Conservation (phyloP, 2,888 invertebrate species). For the Eucera pruinosa region DNA sequence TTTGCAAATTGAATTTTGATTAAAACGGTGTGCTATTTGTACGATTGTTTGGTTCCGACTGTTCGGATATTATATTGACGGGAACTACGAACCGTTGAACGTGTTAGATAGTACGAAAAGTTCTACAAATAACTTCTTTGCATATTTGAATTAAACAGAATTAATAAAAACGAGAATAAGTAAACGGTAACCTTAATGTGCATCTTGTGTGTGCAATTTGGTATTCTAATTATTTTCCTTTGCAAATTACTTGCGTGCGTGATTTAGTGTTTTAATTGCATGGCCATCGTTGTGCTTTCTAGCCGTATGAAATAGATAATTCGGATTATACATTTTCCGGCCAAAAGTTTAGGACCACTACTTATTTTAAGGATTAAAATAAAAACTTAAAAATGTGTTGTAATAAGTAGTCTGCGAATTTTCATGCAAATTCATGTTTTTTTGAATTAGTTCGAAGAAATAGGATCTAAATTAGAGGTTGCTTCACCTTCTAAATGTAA, state of each 20-base stretch:
- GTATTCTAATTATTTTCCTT: constrained; percentile 36
- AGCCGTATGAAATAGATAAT: constrained; percentile 45
- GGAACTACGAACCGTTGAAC: no score
- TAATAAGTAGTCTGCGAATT: no score
- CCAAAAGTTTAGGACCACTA: no score
- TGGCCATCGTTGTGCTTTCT: constrained; percentile 45
- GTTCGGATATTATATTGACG: background rate
- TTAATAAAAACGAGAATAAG: background rate
- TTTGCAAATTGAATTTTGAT: constrained; percentile 1
- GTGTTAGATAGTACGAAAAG: no score
- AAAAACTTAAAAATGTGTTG: no score
- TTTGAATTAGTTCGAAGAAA: no score
- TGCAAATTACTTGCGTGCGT: constrained; percentile 35
- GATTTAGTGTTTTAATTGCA: constrained; percentile 61
- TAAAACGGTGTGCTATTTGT: background rate
- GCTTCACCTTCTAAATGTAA: no score
- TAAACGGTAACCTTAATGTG: constrained; percentile 30
- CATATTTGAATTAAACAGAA: no score
- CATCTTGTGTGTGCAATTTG: constrained; percentile 45
- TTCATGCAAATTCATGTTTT: no score
- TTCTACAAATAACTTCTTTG: background rate
- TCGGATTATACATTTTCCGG: no score
- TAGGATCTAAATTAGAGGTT: no score
- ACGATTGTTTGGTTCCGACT: background rate
- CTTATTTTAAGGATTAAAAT: no score